Percentiles rank a stretch among this genome's conserved stretches.
phyloP scores from a whole-genome alignment of 2,888 invertebrate genomes.

The Idaea straminata region DNA sequence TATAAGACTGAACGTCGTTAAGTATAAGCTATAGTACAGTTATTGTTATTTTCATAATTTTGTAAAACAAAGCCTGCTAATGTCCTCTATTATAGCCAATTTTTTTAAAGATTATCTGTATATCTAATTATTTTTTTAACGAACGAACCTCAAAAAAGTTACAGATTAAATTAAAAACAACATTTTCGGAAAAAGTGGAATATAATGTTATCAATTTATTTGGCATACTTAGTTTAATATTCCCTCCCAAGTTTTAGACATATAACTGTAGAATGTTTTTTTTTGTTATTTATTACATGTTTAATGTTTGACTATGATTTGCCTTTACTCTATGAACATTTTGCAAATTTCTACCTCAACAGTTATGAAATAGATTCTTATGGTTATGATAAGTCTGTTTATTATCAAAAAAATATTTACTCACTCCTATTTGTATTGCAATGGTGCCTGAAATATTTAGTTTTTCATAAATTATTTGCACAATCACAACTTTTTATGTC shows the following conservation, averaged over 20 bases:
- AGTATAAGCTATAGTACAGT: conserved; percentile 51
- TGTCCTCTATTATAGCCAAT: background rate
- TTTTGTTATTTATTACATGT: conserved; percentile 1
- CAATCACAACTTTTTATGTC: background rate
- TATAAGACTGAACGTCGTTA: conserved; percentile 79
- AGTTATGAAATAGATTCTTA: background rate
- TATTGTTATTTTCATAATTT: conserved; percentile 62
- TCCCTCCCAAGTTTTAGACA: background rate
- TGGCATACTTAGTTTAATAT: background rate
- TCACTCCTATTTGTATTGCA: background rate
- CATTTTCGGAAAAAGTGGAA: no score
- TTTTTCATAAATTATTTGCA: background rate
- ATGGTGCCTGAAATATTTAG: background rate
- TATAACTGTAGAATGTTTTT: background rate
- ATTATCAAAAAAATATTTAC: background rate
- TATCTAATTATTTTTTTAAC: no score
- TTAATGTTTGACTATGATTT: conserved; percentile 8
- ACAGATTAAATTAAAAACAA: no score
- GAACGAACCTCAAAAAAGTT: no score
- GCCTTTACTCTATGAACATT: conserved; percentile 16
- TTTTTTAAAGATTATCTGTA: background rate
- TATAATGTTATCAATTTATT: no score
- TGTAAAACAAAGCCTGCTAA: conserved; percentile 28
- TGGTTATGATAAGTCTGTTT: background rate
- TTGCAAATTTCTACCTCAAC: conserved; percentile 7